Evolutionary conservation across 2,888 invertebrate species (phyloP), one percentile per base, ranked within the genome.

Genomic region (Lasioglossum pauxillum): DNA sequence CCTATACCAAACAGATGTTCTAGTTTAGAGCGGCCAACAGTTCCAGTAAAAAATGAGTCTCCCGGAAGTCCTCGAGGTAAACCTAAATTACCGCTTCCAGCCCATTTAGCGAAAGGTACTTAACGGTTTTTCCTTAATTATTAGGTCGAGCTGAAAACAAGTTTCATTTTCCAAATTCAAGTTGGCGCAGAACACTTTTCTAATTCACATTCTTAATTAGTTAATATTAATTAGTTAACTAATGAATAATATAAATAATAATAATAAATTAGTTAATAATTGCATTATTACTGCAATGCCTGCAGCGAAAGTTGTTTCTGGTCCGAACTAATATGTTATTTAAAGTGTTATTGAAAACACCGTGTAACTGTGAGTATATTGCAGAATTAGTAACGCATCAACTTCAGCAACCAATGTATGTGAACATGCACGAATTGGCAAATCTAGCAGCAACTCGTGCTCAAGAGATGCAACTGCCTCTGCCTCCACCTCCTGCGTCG

Each of bases 391-490:
- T 93, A 75, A 91, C 92, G n/a, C 94, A 95, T 90, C 94, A 94
- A 87, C 90, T 94, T 38, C 95, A 94, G 80, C 94, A 94, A 80
- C 98, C 98, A 41, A 97, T 98, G 93, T 98, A 98, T 95, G 98
- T 98, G 93, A 98, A 98, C 95, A 98, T 98, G 98, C 98, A 98
- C 89, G 98, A 98, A 95, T 95, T 98, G 94, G 98, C 98, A 41
- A 97, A 97, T 92, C 96, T 98, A 96, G 98, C 98, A 71, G 98
- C 98, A 19, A 96, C 96, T 95, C 98, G 96, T 96, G 97, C 95
- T 95, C 98, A 96, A 93, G 96, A 96, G 94, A 96, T 96, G 96
- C 95, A 96, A 95, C 95, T 96, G 93, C 96, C 96, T 92, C 95
- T 97, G 94, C 95, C 96, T 95, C 93, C 92, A 19, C 89, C 93